Percentiles rank a stretch among this genome's conserved stretches.
These are phyloP conservation scores for Osmerus mordax DNA, from an alignment of 2,113 vertebrate genomes.

Conservation along the genomic window DNA sequence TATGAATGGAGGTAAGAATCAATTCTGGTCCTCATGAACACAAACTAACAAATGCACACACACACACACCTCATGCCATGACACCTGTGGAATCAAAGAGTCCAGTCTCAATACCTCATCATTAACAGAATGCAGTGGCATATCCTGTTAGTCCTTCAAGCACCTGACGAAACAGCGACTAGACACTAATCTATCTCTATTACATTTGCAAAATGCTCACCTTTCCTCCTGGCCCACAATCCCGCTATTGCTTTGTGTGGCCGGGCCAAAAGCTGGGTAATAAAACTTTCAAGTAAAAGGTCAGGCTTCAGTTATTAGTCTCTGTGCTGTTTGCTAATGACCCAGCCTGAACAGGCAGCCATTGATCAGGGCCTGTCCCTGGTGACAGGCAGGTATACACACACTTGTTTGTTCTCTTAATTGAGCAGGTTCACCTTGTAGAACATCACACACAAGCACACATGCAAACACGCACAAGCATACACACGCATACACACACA, in stretches of 20 bases:
- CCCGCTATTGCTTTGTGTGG: conserved; percentile 42
- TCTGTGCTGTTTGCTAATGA: conserved; percentile 70
- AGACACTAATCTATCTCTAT: conserved; percentile 73
- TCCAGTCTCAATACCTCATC: too few species aligned
- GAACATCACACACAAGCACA: neutral
- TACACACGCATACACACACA: conserved; percentile 16
- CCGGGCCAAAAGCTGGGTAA: conserved; percentile 40
- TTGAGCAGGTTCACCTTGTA: conserved; percentile 26
- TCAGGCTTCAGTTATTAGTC: conserved; percentile 70
- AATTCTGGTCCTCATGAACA: neutral
- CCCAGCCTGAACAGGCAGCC: conserved; percentile 57
- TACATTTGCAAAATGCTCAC: conserved; percentile 72
- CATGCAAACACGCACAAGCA: conserved; percentile 1
- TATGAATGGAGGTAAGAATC: neutral
- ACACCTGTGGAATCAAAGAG: neutral
- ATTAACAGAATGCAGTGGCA: too few species aligned
- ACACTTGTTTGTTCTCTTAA: conserved; percentile 27
- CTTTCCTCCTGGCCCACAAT: conserved; percentile 67
- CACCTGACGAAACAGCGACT: conserved; percentile 60
- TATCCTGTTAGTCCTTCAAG: conserved; percentile 11
- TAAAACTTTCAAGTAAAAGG: conserved; percentile 68
- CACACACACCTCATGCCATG: too few species aligned
- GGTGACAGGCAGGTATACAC: conserved; percentile 21
- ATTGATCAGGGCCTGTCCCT: conserved; percentile 24
- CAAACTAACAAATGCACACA: too few species aligned